Evolutionary conservation across 2,888 invertebrate genomes (phyloP), one percentile per base, ranked within the genome.

Genomic region (Lasioglossum malachurum): DNA sequence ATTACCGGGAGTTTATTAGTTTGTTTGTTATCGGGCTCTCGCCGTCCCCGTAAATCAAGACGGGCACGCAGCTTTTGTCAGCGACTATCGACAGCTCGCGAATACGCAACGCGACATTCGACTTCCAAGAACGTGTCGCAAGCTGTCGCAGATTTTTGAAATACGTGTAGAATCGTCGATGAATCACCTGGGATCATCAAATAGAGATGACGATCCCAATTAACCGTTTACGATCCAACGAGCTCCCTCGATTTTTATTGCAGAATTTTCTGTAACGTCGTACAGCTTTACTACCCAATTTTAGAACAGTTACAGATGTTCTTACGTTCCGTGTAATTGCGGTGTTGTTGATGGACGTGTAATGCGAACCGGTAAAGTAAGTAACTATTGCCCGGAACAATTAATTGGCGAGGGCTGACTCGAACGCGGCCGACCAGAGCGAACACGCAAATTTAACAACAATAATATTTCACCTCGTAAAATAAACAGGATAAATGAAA

Each of bases 1-100:
- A 84, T 77, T 64, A n/a, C 85, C 16, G n/a, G 44, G 60, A 60
- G 85, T 84, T 84, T 73, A 77, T 84, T 84, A 77, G 44, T 41
- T 74, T 46, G 77, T 69, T 77, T 38, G 85, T 73, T 67, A 71
- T 8, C 44, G 53, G 57, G 41, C 27, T 53, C 23, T 53, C 23
- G 19, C 23, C 69, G n/a, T 38, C 2, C 38, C 67, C 23, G 77
- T 73, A 84, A 76, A 83, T 73, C 84, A 35, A 38, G n/a, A 16
- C 38, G 35, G 4, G 38, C 23, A 14, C 64, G 27, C 31, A 76
- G 73, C 74, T 46, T 67, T 84, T 73, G 78, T 57, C 78, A 46
- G 71, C 73, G 73, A 73, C 44, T n/a, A 57, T 79, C 78, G 78
- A 79, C 57, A 41, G 38, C 16, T 31, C 23, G 53, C 53, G 53